phyloP scores from a whole-genome alignment of 2,113 vertebrate species.

The Nansenia antarctica region DNA sequence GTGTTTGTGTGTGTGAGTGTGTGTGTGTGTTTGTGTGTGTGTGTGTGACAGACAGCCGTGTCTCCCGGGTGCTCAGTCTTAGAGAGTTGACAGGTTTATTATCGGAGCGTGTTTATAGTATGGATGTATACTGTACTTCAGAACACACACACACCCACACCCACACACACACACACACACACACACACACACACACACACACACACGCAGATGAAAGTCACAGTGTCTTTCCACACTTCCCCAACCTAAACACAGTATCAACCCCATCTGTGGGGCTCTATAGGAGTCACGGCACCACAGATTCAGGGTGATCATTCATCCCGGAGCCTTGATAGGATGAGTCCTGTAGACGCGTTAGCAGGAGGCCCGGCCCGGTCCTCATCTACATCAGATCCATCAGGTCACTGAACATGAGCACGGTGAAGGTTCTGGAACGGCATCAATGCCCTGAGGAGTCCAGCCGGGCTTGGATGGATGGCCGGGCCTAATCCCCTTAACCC shows the following conservation, averaged over 20 bases:
- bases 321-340: background rate
- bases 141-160: too few relatives aligned
- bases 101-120: slow-evolving; percentile 50
- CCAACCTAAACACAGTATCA: slow-evolving; percentile 16
- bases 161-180: too few relatives aligned
- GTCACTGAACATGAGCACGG: slow-evolving; percentile 28
- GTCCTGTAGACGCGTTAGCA: background rate
- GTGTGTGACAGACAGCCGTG: slow-evolving; percentile 43
- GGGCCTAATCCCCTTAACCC: slow-evolving; percentile 52
- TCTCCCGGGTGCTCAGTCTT: slow-evolving; percentile 63
- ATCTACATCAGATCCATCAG: slow-evolving; percentile 26
- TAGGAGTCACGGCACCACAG: too few relatives aligned
- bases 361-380: background rate
- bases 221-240: slow-evolving; percentile 37
- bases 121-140: slow-evolving; percentile 41
- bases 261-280: slow-evolving; percentile 23
- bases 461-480: slow-evolving; percentile 40
- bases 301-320: too few relatives aligned
- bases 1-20: slow-evolving; percentile 18
- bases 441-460: slow-evolving; percentile 15
- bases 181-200: too few relatives aligned
- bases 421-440: background rate
- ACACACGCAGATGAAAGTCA: too few relatives aligned
- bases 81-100: slow-evolving; percentile 72
- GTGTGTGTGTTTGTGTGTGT: background rate